phyloP scores from a whole-genome alignment of 1,140 invertebrate genomes.

The Leptestheria dahalacensis region DNA sequence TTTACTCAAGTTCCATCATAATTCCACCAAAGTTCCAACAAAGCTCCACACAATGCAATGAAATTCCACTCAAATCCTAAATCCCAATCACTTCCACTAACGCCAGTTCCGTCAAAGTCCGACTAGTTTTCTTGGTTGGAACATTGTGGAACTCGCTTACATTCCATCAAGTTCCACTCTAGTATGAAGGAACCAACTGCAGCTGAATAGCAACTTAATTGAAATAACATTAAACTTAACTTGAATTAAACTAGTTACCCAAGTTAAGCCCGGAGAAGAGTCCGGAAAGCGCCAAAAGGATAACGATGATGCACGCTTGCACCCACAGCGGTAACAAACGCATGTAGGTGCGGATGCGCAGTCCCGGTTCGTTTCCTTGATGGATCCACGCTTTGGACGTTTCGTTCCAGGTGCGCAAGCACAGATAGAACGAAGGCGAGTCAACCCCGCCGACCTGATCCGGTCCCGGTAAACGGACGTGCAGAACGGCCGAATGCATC shows the following conservation, averaged over 20 bases:
- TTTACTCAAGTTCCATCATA: too few species aligned
- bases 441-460: conserved; percentile 1
- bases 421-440: conserved; percentile 16
- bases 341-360: conserved; percentile 43
- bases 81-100: too few species aligned
- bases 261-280: conserved; percentile 91
- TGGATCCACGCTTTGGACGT: conserved; percentile 41
- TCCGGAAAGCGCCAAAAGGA: conserved; percentile 72
- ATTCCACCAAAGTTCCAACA: too few species aligned
- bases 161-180: neutral
- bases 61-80: too few species aligned
- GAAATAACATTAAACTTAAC: neutral
- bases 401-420: conserved; percentile 21
- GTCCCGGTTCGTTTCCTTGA: conserved; percentile 48
- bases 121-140: too few species aligned
- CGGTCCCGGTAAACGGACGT: conserved; percentile 1
- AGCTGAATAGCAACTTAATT: neutral
- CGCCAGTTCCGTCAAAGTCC: too few species aligned
- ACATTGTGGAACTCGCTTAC: too few species aligned
- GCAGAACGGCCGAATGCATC: neutral
- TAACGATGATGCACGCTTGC: conserved; percentile 52
- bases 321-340: conserved; percentile 54
- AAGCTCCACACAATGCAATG: too few species aligned
- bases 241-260: neutral
- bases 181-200: neutral